Evolutionary conservation across 1,140 invertebrate species (phyloP).

Genomic region (Bombus sibiricus): DNA sequence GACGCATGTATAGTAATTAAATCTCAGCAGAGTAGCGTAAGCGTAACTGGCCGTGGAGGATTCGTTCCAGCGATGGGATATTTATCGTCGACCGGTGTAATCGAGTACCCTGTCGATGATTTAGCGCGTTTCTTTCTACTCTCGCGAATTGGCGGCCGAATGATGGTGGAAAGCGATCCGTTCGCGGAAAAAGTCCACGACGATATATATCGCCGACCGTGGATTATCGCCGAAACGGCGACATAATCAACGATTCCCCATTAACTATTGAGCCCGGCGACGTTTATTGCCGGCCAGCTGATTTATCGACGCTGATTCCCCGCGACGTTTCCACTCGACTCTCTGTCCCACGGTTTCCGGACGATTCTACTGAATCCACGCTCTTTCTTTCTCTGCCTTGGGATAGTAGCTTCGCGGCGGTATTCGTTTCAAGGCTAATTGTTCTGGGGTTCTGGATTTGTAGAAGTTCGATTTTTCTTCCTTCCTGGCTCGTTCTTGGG

Average conservation of each 20-base stretch:
- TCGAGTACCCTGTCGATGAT: conserved; percentile 52
- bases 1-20: conserved; percentile 5
- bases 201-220: conserved; percentile 18
- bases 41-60: conserved; percentile 30
- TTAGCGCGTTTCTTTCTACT: conserved; percentile 30
- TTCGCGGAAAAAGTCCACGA: conserved; percentile 3
- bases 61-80: conserved; percentile 47
- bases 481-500: background rate
- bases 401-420: background rate
- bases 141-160: background rate
- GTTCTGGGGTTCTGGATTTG: background rate
- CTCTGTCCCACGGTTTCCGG: conserved; percentile 42
- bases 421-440: conserved; percentile 56
- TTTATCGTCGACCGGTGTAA: conserved; percentile 53
- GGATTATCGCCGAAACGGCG: conserved; percentile 63
- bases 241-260: conserved; percentile 61
- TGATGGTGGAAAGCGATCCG: background rate
- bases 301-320: conserved; percentile 58
- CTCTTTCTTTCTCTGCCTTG: background rate
- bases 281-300: conserved; percentile 58
- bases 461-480: background rate
- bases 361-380: conserved; percentile 37
- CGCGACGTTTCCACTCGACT: conserved; percentile 46
- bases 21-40: conserved; percentile 13
- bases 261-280: conserved; percentile 59